phyloP scores from a whole-genome alignment of 2,888 invertebrate species.

The Strigamia crassipes region DNA sequence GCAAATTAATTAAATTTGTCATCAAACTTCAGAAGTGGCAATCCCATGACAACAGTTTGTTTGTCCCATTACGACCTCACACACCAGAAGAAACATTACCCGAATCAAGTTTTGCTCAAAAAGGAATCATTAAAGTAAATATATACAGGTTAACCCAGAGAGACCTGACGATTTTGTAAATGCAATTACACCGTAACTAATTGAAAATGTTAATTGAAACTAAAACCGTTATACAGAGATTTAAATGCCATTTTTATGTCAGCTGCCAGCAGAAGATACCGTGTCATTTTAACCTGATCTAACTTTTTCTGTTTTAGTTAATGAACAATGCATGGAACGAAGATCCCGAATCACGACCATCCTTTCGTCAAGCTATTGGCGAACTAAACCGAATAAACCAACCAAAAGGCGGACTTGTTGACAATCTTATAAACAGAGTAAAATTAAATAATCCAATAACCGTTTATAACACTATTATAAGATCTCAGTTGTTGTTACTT shows the following conservation, averaged over 20 bases:
- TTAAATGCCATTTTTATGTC: too few relatives aligned
- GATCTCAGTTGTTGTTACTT: too few relatives aligned
- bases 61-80: not conserved
- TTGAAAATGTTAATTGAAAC: too few relatives aligned
- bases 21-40: not conserved
- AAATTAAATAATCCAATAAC: not conserved
- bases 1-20: not conserved
- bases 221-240: too few relatives aligned
- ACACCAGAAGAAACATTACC: not conserved
- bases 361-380: not conserved
- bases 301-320: not conserved
- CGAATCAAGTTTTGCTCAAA: not conserved
- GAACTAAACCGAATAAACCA: constrained; percentile 18
- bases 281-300: not conserved
- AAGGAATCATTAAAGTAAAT: not conserved
- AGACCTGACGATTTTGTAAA: too few relatives aligned
- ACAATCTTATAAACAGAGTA: constrained; percentile 37
- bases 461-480: too few relatives aligned
- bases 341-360: constrained; percentile 2
- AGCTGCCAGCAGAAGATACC: too few relatives aligned
- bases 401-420: constrained; percentile 23
- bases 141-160: too few relatives aligned
- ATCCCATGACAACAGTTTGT: not conserved
- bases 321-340: constrained; percentile 32
- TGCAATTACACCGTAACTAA: too few relatives aligned